Percentiles rank a stretch among this genome's conserved stretches.
These are phyloP conservation scores for Ridgeia piscesae DNA, from an alignment of 1,140 invertebrate genomes.

Conservation along the genomic window DNA sequence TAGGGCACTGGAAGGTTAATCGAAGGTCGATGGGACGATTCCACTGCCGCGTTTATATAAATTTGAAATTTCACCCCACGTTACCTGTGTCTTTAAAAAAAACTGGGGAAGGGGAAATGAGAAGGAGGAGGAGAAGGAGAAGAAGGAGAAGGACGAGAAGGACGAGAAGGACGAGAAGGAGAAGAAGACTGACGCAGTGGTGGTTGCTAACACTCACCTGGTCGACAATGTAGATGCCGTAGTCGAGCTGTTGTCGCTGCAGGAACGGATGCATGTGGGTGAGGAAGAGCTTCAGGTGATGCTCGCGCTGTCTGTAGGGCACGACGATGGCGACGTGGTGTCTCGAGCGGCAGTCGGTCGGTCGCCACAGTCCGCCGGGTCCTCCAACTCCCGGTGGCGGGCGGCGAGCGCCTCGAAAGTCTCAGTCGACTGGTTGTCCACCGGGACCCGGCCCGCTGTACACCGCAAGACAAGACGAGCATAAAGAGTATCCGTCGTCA, in stretches of 20 bases:
- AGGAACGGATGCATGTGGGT: slow-evolving; percentile 57
- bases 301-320: slow-evolving; percentile 73
- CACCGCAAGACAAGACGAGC: neutral
- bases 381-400: neutral
- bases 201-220: too few relatives aligned
- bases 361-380: neutral
- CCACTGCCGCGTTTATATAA: too few relatives aligned
- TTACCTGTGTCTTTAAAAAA: too few relatives aligned
- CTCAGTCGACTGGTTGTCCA: neutral
- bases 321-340: slow-evolving; percentile 50
- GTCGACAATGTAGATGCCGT: slow-evolving; percentile 21
- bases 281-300: slow-evolving; percentile 78
- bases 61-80: too few relatives aligned
- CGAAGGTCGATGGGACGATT: too few relatives aligned
- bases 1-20: too few relatives aligned
- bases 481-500: too few relatives aligned
- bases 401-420: neutral
- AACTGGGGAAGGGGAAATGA: too few relatives aligned
- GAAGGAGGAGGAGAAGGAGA: too few relatives aligned
- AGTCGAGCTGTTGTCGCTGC: slow-evolving; percentile 22
- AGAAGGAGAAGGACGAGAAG: too few relatives aligned
- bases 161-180: too few relatives aligned
- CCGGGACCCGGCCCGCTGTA: neutral
- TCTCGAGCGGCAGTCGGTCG: slow-evolving; percentile 26
- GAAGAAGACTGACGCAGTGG: too few relatives aligned